Conservation (phyloP, 2,113 vertebrate species). For the Excalfactoria chinensis region DNA sequence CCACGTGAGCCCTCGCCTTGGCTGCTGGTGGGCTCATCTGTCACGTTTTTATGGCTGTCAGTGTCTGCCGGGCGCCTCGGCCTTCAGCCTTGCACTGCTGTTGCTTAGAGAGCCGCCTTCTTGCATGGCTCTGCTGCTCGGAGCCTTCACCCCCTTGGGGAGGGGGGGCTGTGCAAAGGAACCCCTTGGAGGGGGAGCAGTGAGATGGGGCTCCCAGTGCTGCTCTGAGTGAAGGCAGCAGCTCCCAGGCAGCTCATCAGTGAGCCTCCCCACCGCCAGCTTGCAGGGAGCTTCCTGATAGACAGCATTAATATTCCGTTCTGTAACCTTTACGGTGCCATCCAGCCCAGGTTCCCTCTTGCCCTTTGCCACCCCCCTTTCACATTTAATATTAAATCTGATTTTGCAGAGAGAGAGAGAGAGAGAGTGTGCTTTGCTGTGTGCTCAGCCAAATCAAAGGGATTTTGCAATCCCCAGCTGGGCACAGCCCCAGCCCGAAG, state of each 20-base stretch:
- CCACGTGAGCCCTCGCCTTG: background rate
- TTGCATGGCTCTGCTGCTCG: background rate
- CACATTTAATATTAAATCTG: background rate
- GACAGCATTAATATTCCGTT: background rate
- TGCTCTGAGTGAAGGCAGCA: background rate
- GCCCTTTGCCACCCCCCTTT: background rate
- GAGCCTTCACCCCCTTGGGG: background rate
- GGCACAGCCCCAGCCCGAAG: background rate
- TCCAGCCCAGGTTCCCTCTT: background rate
- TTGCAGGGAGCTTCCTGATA: background rate
- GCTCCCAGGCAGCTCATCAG: background rate
- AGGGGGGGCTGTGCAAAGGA: accelerated
- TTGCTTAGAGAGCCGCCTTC: background rate
- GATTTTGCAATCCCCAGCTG: background rate
- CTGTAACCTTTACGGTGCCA: background rate
- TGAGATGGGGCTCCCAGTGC: accelerated
- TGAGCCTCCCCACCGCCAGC: background rate
- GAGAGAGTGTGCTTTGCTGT: background rate
- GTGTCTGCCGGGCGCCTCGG: background rate
- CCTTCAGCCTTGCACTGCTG: accelerated
- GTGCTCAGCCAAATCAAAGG: background rate
- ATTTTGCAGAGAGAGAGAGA: background rate
- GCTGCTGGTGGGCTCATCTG: background rate
- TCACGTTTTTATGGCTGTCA: background rate
- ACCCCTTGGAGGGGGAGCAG: background rate